phyloP scores from a whole-genome alignment of 92 coral and sea anemone species.

The Porites rus region DNA sequence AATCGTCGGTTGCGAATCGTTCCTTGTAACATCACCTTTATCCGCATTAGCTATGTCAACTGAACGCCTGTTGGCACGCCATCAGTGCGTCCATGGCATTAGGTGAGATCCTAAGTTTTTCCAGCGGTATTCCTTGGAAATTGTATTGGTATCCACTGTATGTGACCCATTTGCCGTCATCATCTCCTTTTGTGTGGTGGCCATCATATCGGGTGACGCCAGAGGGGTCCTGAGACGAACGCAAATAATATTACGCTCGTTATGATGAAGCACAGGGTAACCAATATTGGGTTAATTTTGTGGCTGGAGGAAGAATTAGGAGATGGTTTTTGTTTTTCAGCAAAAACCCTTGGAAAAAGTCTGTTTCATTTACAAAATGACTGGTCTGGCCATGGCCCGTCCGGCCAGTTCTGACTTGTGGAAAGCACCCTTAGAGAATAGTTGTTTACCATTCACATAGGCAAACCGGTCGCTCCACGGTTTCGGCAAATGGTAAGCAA shows the following conservation, averaged over 20 bases:
- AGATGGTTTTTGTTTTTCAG: too few relatives aligned
- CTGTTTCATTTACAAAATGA: too few relatives aligned
- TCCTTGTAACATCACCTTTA: not conserved
- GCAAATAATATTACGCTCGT: not conserved
- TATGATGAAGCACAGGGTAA: not conserved
- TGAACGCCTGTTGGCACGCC: conserved; percentile 81
- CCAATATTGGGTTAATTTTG: not conserved
- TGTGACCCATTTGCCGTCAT: conserved; percentile 93
- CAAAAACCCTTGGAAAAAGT: too few relatives aligned
- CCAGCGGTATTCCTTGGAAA: conserved; percentile 70
- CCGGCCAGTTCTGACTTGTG: too few relatives aligned
- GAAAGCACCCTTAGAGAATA: too few relatives aligned
- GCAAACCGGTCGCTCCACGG: too few relatives aligned
- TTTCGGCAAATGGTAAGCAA: too few relatives aligned
- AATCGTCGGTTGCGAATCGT: too few relatives aligned
- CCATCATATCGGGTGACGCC: conserved; percentile 88
- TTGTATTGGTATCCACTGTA: conserved; percentile 70
- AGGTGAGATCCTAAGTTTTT: conserved; percentile 87
- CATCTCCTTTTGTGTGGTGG: conserved; percentile 91
- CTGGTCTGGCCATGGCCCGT: too few relatives aligned
- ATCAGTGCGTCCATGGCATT: conserved; percentile 98
- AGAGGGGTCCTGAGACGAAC: conserved; percentile 45
- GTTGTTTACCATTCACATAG: too few relatives aligned
- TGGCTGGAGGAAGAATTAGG: too few relatives aligned
- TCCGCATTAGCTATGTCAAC: not conserved